Evolutionary conservation across 1,140 invertebrate species (phyloP).

Genomic region (Gyrodactylus salaris): DNA sequence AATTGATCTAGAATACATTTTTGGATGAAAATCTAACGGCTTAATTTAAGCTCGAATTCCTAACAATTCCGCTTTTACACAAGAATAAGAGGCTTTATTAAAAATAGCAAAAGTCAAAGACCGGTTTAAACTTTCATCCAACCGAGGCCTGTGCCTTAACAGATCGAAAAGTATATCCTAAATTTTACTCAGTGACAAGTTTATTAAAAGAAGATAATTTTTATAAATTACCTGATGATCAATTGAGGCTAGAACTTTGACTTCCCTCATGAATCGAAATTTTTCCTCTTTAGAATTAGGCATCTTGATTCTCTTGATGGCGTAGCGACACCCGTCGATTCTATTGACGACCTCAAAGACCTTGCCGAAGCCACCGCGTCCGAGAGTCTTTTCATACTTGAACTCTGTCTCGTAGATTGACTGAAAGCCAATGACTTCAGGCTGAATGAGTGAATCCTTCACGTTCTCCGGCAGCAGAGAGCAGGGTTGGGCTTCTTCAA

Average conservation of each 20-base stretch:
- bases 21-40: too few species aligned
- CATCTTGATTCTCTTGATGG: conserved; percentile 60
- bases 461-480: neutral
- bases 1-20: too few species aligned
- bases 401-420: conserved; percentile 53
- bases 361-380: conserved; percentile 72
- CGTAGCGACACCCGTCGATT: conserved; percentile 67
- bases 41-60: too few species aligned
- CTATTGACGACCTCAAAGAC: conserved; percentile 79
- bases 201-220: too few species aligned
- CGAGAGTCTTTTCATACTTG: conserved; percentile 41
- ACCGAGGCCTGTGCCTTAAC: too few species aligned
- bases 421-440: neutral
- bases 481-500: neutral
- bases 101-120: too few species aligned
- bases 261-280: conserved; percentile 58
- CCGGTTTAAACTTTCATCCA: too few species aligned
- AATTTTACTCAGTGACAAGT: too few species aligned
- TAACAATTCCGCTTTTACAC: too few species aligned
- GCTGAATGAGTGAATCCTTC: neutral
- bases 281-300: conserved; percentile 41
- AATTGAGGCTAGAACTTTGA: conserved; percentile 56
- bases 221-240: conserved; percentile 59
- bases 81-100: too few species aligned
- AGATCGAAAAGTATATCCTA: too few species aligned